These are phyloP conservation scores for Myotis davidii DNA, from an alignment of 2,113 vertebrate species.

Conservation along the genomic window DNA sequence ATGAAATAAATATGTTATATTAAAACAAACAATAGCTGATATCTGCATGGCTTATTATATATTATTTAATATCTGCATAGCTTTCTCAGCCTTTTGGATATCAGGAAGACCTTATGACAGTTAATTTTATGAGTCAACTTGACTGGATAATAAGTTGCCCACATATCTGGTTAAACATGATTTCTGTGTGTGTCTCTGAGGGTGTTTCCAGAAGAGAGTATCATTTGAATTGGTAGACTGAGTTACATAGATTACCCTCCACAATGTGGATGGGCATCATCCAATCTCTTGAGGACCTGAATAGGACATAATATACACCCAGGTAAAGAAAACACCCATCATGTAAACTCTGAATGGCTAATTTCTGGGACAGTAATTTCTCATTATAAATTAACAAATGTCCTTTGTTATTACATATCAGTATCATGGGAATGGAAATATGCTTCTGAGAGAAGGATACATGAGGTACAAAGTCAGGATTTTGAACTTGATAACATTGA, in stretches of 20 bases:
- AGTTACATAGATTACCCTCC: background rate
- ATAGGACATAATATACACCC: background rate
- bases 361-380: background rate
- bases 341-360: background rate
- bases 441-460: background rate
- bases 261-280: background rate
- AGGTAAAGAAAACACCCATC: background rate
- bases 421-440: background rate
- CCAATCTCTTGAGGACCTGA: background rate
- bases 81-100: background rate
- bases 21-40: background rate
- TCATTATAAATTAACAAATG: background rate
- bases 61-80: background rate
- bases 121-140: background rate
- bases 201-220: background rate
- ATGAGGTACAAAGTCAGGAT: background rate
- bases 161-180: background rate
- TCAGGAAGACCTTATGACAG: background rate
- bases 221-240: background rate
- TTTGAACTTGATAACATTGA: background rate
- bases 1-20: background rate
- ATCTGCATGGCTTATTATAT: background rate
- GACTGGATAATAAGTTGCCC: background rate
- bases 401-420: background rate
- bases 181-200: background rate